Conservation (phyloP, 2,888 invertebrate genomes). For the Heliconius ethilla region DNA sequence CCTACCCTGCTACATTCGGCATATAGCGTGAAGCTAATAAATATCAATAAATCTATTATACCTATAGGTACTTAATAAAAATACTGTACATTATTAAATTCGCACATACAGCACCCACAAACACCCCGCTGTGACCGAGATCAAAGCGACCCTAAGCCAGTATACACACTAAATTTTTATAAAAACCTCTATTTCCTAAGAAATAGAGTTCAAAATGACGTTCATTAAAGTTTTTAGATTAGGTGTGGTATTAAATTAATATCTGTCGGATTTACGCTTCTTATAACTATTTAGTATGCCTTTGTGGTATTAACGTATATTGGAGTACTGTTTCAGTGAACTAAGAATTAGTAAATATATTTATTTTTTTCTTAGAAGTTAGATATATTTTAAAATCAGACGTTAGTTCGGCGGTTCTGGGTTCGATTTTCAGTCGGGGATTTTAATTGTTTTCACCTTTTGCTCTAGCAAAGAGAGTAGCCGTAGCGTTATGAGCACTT, state of each 20-base stretch:
- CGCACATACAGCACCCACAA: constrained; percentile 50
- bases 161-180: constrained; percentile 15
- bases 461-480: too few relatives aligned
- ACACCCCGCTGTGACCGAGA: constrained; percentile 64
- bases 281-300: constrained; percentile 65
- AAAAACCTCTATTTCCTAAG: constrained; percentile 8
- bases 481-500: too few relatives aligned
- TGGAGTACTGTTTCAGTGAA: constrained; percentile 36
- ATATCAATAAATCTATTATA: neutral
- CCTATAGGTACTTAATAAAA: neutral
- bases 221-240: constrained; percentile 29
- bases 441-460: too few relatives aligned
- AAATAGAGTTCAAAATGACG: constrained; percentile 40
- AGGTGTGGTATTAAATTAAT: constrained; percentile 66
- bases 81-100: constrained; percentile 31
- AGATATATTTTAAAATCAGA: too few relatives aligned
- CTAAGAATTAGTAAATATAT: neutral
- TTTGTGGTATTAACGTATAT: constrained; percentile 61
- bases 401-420: too few relatives aligned
- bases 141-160: constrained; percentile 62
- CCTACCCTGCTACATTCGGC: neutral
- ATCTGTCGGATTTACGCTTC: constrained; percentile 65
- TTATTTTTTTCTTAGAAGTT: too few relatives aligned
- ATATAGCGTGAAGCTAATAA: neutral
- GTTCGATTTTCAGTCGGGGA: too few relatives aligned